Base-by-base conservation (phyloP, 2,797 vertebrate genomes). In the Hemitrygon akajei region DNA sequence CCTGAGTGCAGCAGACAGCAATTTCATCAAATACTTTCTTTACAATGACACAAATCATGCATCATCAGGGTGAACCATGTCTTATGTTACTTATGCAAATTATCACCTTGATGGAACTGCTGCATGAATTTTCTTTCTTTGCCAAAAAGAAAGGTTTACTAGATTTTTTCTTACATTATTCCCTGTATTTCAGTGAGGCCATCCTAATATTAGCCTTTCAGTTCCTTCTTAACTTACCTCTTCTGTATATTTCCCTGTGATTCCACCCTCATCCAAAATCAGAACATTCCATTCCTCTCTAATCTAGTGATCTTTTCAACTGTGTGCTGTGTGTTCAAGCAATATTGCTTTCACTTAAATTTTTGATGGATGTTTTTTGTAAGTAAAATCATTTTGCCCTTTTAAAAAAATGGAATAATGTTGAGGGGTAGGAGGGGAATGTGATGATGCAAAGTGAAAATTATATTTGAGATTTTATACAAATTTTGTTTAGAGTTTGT, bases 1-100 rank as follows among this genome's bases (percentile, higher is more conserved):
- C 16, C 2, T 37, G 63, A 89, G 60, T 69, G n/a, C 12, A 34
- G 18, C 77, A 37, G 86, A 37, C 86, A 69, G 86, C 86, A 37
- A 37, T 60, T 89, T 66, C 86, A 89, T 89, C 86, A 69, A 34
- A 89, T 34, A n/a, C 60, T 89, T 69, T 69, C 86, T 69, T 66
- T 63, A 69, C 86, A 34, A 69, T 34, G 16, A 69, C 16, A 69
- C 69, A 89, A 89, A 69, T 69, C 86, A 69, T 66, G 7, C 9
- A 69, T 69, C 27, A 63, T n/a, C 56, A 60, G 16, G 56, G 82
- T n/a, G 58, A 60, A 63, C 11, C 82, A 63, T 58, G 18, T 25
- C 11, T 58, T 14, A 86, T 60, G 12, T 56, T 47, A 81, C 27
- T 86, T 60, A 58, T 60, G 82, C 10, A 60, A 11, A 56, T 86